Conservation (phyloP, 2,113 vertebrate genomes). For the Notarius lentiginosus region DNA sequence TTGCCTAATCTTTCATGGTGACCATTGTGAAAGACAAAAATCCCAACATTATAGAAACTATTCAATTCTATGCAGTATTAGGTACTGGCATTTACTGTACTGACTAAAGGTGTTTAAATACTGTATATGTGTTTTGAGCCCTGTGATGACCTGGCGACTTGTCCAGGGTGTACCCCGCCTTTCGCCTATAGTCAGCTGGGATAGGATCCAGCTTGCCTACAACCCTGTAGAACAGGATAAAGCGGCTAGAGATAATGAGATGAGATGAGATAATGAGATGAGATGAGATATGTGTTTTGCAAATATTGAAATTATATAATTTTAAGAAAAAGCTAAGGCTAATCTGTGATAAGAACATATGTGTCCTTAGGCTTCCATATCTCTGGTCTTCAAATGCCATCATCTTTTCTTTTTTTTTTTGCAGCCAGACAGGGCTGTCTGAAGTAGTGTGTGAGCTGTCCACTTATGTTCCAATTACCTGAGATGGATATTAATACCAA, state of each 20-base stretch:
- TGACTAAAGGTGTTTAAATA: not conserved
- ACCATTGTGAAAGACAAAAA: no score
- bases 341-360: not conserved
- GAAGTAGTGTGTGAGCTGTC: not conserved
- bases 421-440: not conserved
- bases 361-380: not conserved
- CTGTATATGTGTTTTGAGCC: not conserved
- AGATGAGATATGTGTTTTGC: no score
- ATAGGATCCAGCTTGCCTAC: no score
- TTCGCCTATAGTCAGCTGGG: no score
- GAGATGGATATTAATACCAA: not conserved
- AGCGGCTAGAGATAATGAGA: no score
- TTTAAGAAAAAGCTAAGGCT: no score
- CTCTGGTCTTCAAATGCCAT: not conserved
- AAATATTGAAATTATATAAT: no score
- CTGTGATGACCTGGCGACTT: no score
- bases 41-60: not conserved
- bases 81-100: not conserved
- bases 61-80: not conserved
- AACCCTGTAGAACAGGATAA: no score
- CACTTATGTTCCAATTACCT: not conserved
- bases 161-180: no score
- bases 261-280: no score
- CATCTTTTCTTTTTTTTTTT: not conserved
- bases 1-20: no score